These are phyloP conservation scores for Myopa testacea DNA, from an alignment of 2,888 invertebrate species.

Conservation along the genomic window DNA sequence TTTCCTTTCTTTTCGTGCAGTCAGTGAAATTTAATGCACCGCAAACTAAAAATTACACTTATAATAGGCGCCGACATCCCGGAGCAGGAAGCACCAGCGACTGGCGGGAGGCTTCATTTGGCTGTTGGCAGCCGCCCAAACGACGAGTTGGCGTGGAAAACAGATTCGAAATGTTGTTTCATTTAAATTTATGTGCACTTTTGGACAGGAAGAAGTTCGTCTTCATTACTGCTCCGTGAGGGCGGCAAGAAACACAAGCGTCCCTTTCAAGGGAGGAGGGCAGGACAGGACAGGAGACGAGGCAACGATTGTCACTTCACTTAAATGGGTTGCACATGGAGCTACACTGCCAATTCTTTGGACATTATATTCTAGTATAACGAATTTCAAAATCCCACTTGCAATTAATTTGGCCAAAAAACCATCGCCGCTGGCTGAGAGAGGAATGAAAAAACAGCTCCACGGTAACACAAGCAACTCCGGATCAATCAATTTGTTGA, in stretches of 20 bases:
- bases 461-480: no score
- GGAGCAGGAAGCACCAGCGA: neutral
- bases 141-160: neutral
- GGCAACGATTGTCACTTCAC: no score
- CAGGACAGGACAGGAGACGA: no score
- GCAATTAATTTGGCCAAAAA: neutral
- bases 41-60: conserved; percentile 30
- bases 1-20: neutral
- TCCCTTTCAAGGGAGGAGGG: no score
- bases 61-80: conserved; percentile 15
- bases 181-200: conserved; percentile 29
- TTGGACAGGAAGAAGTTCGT: conserved; percentile 27
- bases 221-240: conserved; percentile 20
- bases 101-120: conserved; percentile 12
- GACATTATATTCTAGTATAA: no score
- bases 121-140: conserved; percentile 34
- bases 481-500: conserved; percentile 4
- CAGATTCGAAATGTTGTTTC: conserved; percentile 10
- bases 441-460: neutral
- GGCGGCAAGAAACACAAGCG: no score
- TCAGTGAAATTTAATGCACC: conserved; percentile 29
- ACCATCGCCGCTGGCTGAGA: neutral
- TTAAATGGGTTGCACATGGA: no score
- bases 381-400: no score
- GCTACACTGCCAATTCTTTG: no score